phyloP scores from a whole-genome alignment of 2,888 invertebrate species.

The Mechanitis mazaeus region DNA sequence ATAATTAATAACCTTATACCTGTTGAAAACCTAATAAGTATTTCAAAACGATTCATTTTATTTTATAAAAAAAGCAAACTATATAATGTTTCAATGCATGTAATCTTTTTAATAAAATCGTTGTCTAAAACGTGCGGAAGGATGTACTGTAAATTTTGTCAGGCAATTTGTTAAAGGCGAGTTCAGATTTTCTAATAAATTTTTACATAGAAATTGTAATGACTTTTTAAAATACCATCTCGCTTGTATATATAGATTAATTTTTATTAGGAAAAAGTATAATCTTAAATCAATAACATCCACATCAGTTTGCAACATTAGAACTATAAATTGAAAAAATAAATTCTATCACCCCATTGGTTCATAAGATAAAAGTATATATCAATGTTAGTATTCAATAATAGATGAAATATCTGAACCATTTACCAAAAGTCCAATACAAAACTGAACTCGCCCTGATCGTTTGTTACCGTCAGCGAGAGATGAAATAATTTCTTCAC shows the following conservation, averaged over 20 bases:
- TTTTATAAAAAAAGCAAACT: too few species aligned
- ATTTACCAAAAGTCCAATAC: slow-evolving; percentile 8
- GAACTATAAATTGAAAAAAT: not conserved
- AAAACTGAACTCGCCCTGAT: slow-evolving; percentile 6
- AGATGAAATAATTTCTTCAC: slow-evolving; percentile 8
- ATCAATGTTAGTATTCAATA: slow-evolving; percentile 6
- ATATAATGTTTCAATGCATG: too few species aligned
- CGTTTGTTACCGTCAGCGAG: slow-evolving; percentile 4
- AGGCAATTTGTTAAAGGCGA: not conserved
- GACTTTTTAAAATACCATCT: not conserved
- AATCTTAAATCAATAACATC: too few species aligned
- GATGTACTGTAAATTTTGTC: not conserved
- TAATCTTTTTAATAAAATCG: not conserved
- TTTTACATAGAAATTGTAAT: not conserved
- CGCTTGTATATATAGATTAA: too few species aligned
- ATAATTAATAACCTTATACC: not conserved
- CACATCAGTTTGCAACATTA: not conserved
- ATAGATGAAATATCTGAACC: slow-evolving; percentile 6
- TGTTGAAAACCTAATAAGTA: too few species aligned
- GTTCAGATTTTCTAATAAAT: slow-evolving; percentile 3
- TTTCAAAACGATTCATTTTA: too few species aligned
- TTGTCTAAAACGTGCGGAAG: slow-evolving; percentile 1
- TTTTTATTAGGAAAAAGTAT: too few species aligned
- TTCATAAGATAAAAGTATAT: not conserved
- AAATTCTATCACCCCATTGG: not conserved